These are phyloP conservation scores for Scolopax rusticola DNA, from an alignment of 2,797 vertebrate species.

Conservation along the genomic window DNA sequence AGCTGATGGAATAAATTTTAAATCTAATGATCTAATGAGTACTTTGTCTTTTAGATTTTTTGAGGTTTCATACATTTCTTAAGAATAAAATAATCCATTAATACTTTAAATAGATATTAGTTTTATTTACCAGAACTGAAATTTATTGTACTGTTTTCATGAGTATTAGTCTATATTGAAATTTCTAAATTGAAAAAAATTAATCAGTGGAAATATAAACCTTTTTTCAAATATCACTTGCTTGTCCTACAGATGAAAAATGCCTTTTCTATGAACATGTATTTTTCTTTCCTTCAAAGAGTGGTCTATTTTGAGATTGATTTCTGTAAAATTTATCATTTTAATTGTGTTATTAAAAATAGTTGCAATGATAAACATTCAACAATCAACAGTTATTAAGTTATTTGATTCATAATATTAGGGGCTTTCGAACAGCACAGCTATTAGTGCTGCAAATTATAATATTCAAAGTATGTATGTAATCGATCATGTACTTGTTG, in stretches of 20 bases:
- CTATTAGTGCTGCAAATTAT: neutral
- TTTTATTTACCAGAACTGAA: neutral
- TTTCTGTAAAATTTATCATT: neutral
- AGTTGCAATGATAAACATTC: neutral
- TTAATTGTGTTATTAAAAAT: neutral
- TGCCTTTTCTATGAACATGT: neutral
- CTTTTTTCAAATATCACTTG: neutral
- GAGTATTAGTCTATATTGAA: neutral
- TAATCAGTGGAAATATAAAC: neutral
- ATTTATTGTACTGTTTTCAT: neutral
- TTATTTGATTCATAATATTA: neutral
- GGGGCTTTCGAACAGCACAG: neutral
- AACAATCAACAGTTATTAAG: neutral
- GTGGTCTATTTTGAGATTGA: neutral
- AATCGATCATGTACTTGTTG: slow-evolving; percentile 19
- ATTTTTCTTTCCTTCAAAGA: neutral
- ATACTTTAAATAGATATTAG: neutral
- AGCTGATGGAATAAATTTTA: neutral
- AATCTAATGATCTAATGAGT: neutral
- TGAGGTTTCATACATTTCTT: neutral
- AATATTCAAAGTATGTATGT: neutral
- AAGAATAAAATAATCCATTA: neutral
- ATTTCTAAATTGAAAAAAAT: neutral
- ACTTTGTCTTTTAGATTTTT: neutral
- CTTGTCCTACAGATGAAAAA: neutral